These are phyloP conservation scores for Cercopithecus mona DNA, from an alignment of 2,113 vertebrate species.

Conservation along the genomic window DNA sequence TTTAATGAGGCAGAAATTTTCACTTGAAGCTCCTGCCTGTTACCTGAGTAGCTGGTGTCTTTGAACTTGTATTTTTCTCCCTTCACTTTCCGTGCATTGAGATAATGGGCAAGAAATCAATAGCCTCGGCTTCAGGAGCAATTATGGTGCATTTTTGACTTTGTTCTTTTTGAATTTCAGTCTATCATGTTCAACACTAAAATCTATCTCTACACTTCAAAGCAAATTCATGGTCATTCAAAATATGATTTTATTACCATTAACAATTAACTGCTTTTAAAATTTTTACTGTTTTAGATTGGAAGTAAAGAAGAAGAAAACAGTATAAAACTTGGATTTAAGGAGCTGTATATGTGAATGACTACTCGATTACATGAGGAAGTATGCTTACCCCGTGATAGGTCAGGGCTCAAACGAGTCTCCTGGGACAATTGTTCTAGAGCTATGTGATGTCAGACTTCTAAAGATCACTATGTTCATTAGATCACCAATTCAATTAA, in stretches of 20 bases:
- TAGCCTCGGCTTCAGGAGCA: slow-evolving; percentile 44
- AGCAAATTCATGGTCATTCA: slow-evolving; percentile 42
- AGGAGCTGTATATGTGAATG: neutral
- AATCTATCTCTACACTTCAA: slow-evolving; percentile 47
- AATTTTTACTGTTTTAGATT: slow-evolving; percentile 30
- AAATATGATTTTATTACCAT: slow-evolving; percentile 41
- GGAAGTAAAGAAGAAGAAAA: neutral
- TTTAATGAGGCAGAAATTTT: slow-evolving; percentile 61
- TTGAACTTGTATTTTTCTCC: slow-evolving; percentile 62
- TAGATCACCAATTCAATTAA: slow-evolving; percentile 41
- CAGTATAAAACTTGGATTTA: neutral
- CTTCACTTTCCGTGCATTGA: slow-evolving; percentile 58
- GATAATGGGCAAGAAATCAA: slow-evolving; percentile 67
- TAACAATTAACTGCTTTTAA: slow-evolving; percentile 44
- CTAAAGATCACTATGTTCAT: slow-evolving; percentile 24
- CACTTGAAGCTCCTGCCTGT: neutral
- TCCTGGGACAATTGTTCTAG: neutral
- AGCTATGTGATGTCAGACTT: neutral
- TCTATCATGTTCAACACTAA: neutral
- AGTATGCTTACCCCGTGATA: neutral
- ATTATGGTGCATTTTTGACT: slow-evolving; percentile 53
- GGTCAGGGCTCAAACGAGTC: neutral
- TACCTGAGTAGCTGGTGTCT: slow-evolving; percentile 59
- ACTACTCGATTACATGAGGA: neutral
- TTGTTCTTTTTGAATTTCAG: slow-evolving; percentile 52